Evolutionary conservation across 2,888 invertebrate genomes (phyloP), one percentile per base, ranked within the genome.

Genomic region (Leptinotarsa juncta): DNA sequence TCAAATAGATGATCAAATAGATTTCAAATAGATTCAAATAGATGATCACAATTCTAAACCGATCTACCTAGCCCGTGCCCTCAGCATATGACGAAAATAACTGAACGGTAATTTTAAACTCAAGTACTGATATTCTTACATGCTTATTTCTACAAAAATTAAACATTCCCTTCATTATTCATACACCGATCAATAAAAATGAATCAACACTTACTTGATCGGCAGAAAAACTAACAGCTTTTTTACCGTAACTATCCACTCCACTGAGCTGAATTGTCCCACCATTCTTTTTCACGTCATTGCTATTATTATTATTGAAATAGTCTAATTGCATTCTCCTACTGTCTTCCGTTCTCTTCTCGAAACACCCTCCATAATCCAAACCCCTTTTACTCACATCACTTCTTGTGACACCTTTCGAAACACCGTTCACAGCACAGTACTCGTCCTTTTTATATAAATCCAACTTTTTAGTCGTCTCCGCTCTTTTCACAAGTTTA

Each of bases 161-260:
- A 49, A 42, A 42, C 49, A 67, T 18, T 42, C 7, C 2, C 32
- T 42, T 42, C 32, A 10, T 42, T 42, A 42, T 42, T 42, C 10
- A 42, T 42, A 42, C 12, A 42, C 2, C n/a, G 51, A 51, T 51
- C 3, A 51, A 51, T 51, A 4, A 51, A 51, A 51, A 15, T 51
- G 16, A 51, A 14, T 49, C 49, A 65, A 18, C 57, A 81, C 82
- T 83, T 80, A 97, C 94, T 90, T 98, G 96, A 82, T 88, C 88
- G 14, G 88, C 85, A 18, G 88, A 87, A 82, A 88, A 88, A 80
- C 86, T 87, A 55, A 88, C 79, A 5, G 85, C 76, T 75, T 87
- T 88, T 78, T 88, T 88, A n/a, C 87, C 87, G 80, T 84, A 87
- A 62, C 81, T 80, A 70, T 87, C 87, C 26, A 85, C 79, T 75